A percentile compares a stretch with the other conserved stretches of the same genome.
phyloP scores from a whole-genome alignment of 2,888 invertebrate species.

The Ichneumoninae sp. region DNA sequence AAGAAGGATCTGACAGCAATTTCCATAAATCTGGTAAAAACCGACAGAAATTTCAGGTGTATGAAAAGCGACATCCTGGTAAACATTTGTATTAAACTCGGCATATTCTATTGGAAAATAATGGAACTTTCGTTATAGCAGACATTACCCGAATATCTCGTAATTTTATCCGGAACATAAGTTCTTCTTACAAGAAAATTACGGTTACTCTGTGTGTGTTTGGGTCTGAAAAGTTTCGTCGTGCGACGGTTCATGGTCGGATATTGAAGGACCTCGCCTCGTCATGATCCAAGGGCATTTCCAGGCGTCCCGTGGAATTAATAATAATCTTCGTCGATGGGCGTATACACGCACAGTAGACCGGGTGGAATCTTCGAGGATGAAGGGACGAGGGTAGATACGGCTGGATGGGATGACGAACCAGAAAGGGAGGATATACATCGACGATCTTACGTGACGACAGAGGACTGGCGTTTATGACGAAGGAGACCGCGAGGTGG shows the following conservation, averaged over 20 bases:
- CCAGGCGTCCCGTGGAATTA: slow-evolving; percentile 47
- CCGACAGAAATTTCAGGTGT: too few species aligned
- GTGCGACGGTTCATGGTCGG: slow-evolving; percentile 68
- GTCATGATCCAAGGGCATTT: slow-evolving; percentile 46
- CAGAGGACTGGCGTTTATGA: slow-evolving; percentile 75
- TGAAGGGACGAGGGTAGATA: slow-evolving; percentile 27
- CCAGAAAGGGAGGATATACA: slow-evolving; percentile 52
- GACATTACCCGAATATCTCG: too few species aligned
- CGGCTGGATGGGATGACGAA: slow-evolving; percentile 16
- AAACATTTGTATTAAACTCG: too few species aligned
- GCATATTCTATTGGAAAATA: too few species aligned
- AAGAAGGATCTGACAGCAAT: too few species aligned
- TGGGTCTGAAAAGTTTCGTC: slow-evolving; percentile 22
- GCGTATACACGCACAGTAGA: slow-evolving; percentile 21
- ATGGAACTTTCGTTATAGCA: too few species aligned
- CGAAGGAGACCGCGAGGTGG: slow-evolving; percentile 67
- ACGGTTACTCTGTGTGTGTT: too few species aligned
- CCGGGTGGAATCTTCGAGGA: slow-evolving; percentile 32
- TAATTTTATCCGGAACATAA: too few species aligned
- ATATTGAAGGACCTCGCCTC: slow-evolving; percentile 63
- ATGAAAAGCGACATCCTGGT: too few species aligned
- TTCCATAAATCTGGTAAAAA: too few species aligned
- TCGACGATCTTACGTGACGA: slow-evolving; percentile 75
- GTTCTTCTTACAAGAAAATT: too few species aligned
- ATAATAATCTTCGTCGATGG: slow-evolving; percentile 56